A percentile compares a stretch with the other conserved stretches of the same genome.
phyloP scores from a whole-genome alignment of 2,888 invertebrate species.

The Hofmannophila pseudospretella region DNA sequence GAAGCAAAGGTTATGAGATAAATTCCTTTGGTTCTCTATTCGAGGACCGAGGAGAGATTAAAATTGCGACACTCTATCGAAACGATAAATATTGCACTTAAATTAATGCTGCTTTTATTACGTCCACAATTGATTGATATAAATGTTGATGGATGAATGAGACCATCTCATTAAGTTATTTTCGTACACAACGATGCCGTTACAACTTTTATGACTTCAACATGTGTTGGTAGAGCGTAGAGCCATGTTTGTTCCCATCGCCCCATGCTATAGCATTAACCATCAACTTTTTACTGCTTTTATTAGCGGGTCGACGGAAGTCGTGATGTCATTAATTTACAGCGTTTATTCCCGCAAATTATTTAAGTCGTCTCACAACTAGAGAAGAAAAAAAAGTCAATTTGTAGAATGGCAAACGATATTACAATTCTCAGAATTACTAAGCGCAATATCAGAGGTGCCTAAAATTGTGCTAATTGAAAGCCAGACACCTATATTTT shows the following conservation, averaged over 20 bases:
- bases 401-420: too few relatives aligned
- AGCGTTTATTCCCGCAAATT: conserved; percentile 8
- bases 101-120: not conserved
- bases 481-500: too few relatives aligned
- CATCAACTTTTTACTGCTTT: conserved; percentile 14
- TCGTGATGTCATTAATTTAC: conserved; percentile 13
- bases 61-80: too few relatives aligned
- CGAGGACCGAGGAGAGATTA: too few relatives aligned
- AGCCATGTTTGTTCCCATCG: conserved; percentile 6
- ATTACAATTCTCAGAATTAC: too few relatives aligned
- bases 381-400: too few relatives aligned
- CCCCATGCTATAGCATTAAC: conserved; percentile 1
- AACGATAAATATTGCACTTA: not conserved
- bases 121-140: too few relatives aligned
- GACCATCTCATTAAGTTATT: conserved; percentile 1
- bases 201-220: not conserved
- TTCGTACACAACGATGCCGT: not conserved
- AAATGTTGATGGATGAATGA: too few relatives aligned
- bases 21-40: too few relatives aligned
- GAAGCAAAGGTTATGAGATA: too few relatives aligned
- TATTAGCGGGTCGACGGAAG: conserved; percentile 17
- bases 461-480: too few relatives aligned
- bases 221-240: conserved; percentile 5
- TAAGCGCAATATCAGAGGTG: too few relatives aligned
- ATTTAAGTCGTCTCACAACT: conserved; percentile 1